Evolutionary conservation across 2,888 invertebrate species (phyloP).

Genomic region (Hyppa rectilinea): DNA sequence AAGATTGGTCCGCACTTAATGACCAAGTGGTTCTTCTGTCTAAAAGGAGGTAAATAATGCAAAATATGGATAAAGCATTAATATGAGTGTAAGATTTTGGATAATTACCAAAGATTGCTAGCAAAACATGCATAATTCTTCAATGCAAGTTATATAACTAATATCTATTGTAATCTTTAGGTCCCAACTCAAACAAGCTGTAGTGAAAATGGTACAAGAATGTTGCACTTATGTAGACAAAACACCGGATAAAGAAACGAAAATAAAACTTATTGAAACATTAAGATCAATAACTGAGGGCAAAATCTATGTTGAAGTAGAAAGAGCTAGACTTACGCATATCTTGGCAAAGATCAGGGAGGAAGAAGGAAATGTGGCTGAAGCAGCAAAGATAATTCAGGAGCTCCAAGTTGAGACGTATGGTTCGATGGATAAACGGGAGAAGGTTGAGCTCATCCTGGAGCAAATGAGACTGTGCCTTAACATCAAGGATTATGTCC

Average conservation of each 20-base stretch:
- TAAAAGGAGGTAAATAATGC: constrained; percentile 93
- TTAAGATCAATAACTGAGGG: constrained; percentile 98
- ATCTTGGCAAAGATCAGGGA: constrained; percentile 96
- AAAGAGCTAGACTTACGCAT: constrained; percentile 98
- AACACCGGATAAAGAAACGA: constrained; percentile 96
- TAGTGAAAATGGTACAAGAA: constrained; percentile 99
- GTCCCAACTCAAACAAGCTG: constrained; percentile 98
- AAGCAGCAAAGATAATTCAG: constrained; percentile 98
- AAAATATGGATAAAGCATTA: not conserved
- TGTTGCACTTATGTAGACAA: constrained; percentile 98
- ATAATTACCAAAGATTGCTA: not conserved
- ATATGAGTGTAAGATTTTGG: not conserved
- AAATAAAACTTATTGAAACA: constrained; percentile 98
- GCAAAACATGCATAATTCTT: not conserved
- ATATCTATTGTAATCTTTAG: constrained; percentile 71
- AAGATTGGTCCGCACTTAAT: constrained; percentile 98
- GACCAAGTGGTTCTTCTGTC: constrained; percentile 97
- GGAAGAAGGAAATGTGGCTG: constrained; percentile 95
- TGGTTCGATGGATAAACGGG: constrained; percentile 99
- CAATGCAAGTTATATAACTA: not conserved
- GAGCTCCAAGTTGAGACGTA: constrained; percentile 99
- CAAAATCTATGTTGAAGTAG: constrained; percentile 99
- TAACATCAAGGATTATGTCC: constrained; percentile 98
- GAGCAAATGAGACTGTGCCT: constrained; percentile 99
- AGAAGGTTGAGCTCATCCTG: constrained; percentile 98